Evolutionary conservation across 1,140 invertebrate genomes (phyloP), one percentile per base, ranked within the genome.

Genomic region (Globodera ellingtonae): DNA sequence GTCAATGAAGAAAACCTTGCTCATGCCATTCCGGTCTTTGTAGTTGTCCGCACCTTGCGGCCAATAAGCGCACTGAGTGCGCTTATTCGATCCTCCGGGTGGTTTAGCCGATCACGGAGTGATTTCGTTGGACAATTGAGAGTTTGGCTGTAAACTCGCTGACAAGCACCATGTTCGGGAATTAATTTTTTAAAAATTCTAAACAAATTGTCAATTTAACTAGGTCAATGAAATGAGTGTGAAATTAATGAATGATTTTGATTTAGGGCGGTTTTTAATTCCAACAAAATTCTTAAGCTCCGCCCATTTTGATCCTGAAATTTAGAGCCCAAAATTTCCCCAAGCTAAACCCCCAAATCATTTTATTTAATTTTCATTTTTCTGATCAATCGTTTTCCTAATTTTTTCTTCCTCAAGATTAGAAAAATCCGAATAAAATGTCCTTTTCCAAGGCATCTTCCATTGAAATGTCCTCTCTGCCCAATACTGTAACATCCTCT

Each of bases 101-200:
- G 72, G 44, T 74, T 74, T 2, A 74, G 48, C 5, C 44, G 47
- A 6, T 74, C 10, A 10, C 72, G 72, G 2, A 74, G 6, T 7
- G 47, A 74, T 18, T 18, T 74, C 6, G 4, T 6, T 35, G 9
- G 24, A 15, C 72, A 74, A 18, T 50, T 50, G 18, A 74, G 47
- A 50, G 21, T 52, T 74, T 35, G 6, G 47, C 13, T 18, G 10
- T 18, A 59, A 59, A 52, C 0, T 50, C 72, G 18, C 52, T 74
- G 10, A 74, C 52, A n/a, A 74, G 72, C 0, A 73, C 72, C 72
- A 73, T 72, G 46, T 73, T 4, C 46, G 8, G 59, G 35, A 10
- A 13, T 24, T 24, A 24, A n/a, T n/a, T n/a, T n/a, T n/a, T 13
- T 13, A 48, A 48, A 10, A 13, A 46, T 10, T 10, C 9, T 59